phyloP scores from a whole-genome alignment of 2,888 invertebrate genomes.

The Drosophila gaucha region DNA sequence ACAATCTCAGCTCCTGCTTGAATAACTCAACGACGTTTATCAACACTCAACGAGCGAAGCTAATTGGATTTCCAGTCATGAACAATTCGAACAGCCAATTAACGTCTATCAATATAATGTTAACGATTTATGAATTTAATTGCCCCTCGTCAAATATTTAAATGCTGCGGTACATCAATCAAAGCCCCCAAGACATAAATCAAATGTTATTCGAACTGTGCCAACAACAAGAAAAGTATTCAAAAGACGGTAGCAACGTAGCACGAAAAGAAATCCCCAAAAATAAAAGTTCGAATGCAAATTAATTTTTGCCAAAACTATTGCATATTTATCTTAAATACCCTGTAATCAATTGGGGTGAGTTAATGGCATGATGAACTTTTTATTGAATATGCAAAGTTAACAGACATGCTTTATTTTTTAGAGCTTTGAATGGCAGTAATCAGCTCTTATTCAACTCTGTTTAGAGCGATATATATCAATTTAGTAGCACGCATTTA shows the following conservation, averaged over 20 bases:
- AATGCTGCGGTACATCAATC: slow-evolving; percentile 66
- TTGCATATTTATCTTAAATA: slow-evolving; percentile 16
- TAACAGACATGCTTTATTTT: background rate
- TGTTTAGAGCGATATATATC: too few species aligned
- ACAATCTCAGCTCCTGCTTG: background rate
- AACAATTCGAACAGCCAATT: slow-evolving; percentile 52
- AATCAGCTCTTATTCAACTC: too few species aligned
- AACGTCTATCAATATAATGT: slow-evolving; percentile 57
- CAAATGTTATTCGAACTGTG: slow-evolving; percentile 38
- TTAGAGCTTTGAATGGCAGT: too few species aligned
- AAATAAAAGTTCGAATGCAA: slow-evolving; percentile 34
- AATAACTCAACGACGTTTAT: too few species aligned
- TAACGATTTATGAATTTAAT: slow-evolving; percentile 65
- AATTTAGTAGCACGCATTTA: too few species aligned
- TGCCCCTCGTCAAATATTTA: slow-evolving; percentile 49
- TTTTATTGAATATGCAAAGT: background rate
- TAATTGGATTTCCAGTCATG: slow-evolving; percentile 43
- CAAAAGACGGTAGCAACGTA: slow-evolving; percentile 27
- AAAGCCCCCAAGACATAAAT: slow-evolving; percentile 56
- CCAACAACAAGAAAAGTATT: slow-evolving; percentile 4
- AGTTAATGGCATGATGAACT: background rate
- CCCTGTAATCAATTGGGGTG: background rate
- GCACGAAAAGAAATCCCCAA: slow-evolving; percentile 15
- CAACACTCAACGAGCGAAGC: slow-evolving; percentile 12
- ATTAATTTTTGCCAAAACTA: slow-evolving; percentile 32